These are phyloP conservation scores for Rhagophthalmus giganteus DNA, from an alignment of 2,888 invertebrate genomes.

Conservation along the genomic window DNA sequence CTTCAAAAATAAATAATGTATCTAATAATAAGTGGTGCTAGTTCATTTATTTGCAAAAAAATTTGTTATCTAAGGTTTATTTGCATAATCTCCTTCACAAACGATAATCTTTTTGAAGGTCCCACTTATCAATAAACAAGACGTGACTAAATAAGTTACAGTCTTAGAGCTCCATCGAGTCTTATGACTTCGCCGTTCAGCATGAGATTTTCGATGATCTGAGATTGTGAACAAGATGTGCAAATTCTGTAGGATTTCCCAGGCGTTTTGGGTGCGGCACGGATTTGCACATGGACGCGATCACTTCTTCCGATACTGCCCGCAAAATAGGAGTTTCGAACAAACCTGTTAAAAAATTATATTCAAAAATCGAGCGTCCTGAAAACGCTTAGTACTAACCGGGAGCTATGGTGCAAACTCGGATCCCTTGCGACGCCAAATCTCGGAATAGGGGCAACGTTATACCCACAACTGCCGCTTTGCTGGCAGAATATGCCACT, in stretches of 20 bases:
- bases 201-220: conserved; percentile 87
- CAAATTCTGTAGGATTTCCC: conserved; percentile 86
- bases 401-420: conserved; percentile 80
- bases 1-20: too few relatives aligned
- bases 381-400: conserved; percentile 60
- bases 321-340: conserved; percentile 85
- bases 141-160: conserved; percentile 66
- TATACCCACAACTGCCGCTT: conserved; percentile 92
- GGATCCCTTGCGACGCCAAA: conserved; percentile 76
- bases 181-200: conserved; percentile 90
- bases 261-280: conserved; percentile 84
- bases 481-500: conserved; percentile 89
- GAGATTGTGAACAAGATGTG: conserved; percentile 78
- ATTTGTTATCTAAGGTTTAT: too few relatives aligned
- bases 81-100: too few relatives aligned
- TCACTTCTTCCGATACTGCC: conserved; percentile 80
- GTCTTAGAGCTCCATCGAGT: conserved; percentile 77
- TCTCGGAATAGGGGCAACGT: conserved; percentile 95
- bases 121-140: too few relatives aligned
- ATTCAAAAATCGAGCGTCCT: too few relatives aligned
- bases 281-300: conserved; percentile 73
- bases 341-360: conserved; percentile 63
- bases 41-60: too few relatives aligned
- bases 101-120: too few relatives aligned
- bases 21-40: too few relatives aligned